Evolutionary conservation across 2,797 vertebrate species (phyloP), one percentile per base, ranked within the genome.

Genomic region (Hydrophis major): DNA sequence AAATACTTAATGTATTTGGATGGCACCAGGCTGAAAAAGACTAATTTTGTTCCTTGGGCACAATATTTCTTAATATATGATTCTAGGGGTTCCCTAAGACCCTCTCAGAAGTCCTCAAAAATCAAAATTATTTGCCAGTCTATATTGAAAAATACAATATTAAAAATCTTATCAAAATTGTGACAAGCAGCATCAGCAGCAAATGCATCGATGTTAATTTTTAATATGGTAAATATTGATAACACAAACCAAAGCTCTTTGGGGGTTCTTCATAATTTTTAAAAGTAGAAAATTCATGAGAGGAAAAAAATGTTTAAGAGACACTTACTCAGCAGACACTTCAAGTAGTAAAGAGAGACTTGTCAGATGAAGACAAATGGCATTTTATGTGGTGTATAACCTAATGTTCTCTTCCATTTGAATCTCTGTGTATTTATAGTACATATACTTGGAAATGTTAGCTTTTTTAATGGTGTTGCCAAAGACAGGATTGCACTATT

Each of bases 401-500:
- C 5, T 61, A 91, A 88, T 90, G 55, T 60, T 93, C 78, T 93
- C 55, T 14, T 78, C 63, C 16, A 11, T 66, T 50, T 89, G 12
- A 27, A n/a, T 53, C 14, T 14, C 22, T 87, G 55, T 92, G 16
- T 90, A n/a, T 87, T 61, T 22, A 56, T 32, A 91, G 28, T 83
- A 28, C 42, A 18, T 91, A 86, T 83, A 88, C 25, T 59, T 83
- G 86, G 86, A 61, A 88, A 88, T 91, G 87, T 74, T 91, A 61
- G 88, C 47, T 89, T 93, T 61, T 88, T 89, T 83, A 83, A 61
- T 88, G 50, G 78, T 74, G 42, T 88, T 87, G 88, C 53, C 56
- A n/a, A 93, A 83, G 86, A 91, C 87, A 86, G 90, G 55, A 88
- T 91, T 27, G 42, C 86, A 61, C 90, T 42, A 60, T 91, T 88